phyloP scores from a whole-genome alignment of 2,113 vertebrate genomes.

The Phaetusa simplex region DNA sequence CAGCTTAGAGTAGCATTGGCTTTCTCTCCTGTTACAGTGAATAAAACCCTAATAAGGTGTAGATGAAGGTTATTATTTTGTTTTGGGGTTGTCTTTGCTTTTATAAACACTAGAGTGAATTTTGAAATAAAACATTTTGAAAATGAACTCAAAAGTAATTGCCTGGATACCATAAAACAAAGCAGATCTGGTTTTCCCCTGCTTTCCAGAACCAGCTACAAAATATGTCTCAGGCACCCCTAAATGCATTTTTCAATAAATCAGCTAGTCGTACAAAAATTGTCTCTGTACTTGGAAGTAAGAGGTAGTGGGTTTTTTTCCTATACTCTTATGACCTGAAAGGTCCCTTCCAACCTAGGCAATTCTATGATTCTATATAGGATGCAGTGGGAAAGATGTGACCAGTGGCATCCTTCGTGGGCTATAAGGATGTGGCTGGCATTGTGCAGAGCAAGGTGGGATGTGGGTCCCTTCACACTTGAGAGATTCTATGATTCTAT shows the following conservation, averaged over 20 bases:
- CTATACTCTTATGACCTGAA: not conserved
- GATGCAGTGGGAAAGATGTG: not conserved
- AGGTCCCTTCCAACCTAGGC: too few species aligned
- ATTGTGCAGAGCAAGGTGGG: not conserved
- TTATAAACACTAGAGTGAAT: not conserved
- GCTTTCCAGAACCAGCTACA: not conserved
- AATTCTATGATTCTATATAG: not conserved
- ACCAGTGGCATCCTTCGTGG: fast-evolving
- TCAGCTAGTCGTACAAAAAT: not conserved
- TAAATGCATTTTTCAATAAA: not conserved
- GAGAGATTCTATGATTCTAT: not conserved
- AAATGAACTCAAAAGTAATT: not conserved
- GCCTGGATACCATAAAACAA: not conserved
- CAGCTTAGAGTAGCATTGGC: not conserved
- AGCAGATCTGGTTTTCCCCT: not conserved
- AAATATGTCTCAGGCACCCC: not conserved
- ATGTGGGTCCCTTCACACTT: not conserved
- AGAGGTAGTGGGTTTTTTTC: not conserved
- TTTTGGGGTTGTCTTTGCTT: not conserved
- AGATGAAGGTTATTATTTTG: not conserved
- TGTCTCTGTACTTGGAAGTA: not conserved
- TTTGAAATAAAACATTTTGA: not conserved
- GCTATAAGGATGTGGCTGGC: not conserved
- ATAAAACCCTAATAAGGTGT: not conserved
- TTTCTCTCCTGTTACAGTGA: not conserved